Percentiles rank a stretch among this genome's conserved stretches.
Conservation (phyloP, 2,113 vertebrate species). For the Anser cygnoides region DNA sequence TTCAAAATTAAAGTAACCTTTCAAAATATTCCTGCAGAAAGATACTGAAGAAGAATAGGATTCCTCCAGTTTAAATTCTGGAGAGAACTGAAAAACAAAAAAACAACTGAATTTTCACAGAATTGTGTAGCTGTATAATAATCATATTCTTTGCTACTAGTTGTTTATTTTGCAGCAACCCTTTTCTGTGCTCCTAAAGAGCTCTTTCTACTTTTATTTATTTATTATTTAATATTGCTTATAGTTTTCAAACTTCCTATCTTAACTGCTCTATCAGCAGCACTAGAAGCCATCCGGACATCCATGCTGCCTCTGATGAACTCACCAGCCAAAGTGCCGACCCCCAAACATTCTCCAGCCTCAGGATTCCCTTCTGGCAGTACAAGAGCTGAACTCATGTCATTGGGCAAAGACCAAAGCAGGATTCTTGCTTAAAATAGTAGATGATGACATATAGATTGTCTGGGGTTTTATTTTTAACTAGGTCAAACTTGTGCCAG, state of each 20-base stretch:
- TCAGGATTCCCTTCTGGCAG: background rate
- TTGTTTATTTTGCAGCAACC: background rate
- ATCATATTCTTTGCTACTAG: background rate
- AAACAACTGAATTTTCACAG: background rate
- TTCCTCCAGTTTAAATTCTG: background rate
- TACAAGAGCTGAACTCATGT: background rate
- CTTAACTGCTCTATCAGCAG: background rate
- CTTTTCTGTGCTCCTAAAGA: background rate
- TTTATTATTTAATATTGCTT: background rate
- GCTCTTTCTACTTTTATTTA: background rate
- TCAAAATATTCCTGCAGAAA: background rate
- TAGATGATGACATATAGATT: background rate
- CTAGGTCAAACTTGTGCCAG: background rate
- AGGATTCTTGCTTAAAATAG: background rate
- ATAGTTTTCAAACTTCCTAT: background rate
- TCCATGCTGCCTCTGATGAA: background rate
- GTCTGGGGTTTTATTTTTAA: conserved; percentile 8
- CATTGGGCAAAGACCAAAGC: background rate
- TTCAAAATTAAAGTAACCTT: background rate
- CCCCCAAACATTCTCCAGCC: background rate
- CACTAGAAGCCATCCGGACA: background rate
- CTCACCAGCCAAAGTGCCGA: background rate
- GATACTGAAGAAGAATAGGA: background rate
- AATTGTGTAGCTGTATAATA: background rate
- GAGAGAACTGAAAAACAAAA: background rate